Conservation (phyloP, 1,140 invertebrate species). For the Drosophila sp. region DNA sequence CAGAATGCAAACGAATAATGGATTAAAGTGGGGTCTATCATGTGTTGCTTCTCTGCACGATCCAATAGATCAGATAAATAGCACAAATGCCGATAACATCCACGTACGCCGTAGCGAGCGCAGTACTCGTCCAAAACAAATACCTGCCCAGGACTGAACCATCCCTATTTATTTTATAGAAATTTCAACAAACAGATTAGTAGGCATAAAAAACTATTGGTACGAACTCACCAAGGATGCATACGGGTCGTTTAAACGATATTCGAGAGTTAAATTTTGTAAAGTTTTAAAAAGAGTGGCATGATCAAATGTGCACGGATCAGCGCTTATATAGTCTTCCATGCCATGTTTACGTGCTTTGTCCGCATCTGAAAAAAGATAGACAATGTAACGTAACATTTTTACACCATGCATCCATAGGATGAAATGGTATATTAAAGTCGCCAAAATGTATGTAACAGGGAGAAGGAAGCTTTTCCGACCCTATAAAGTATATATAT, state of each 20-base stretch:
- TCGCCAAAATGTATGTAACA: too few species aligned
- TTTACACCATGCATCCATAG: too few species aligned
- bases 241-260: conserved; percentile 97
- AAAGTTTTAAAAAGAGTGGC: conserved; percentile 95
- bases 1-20: conserved; percentile 99
- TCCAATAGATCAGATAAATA: conserved; percentile 98
- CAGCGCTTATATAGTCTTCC: conserved; percentile 99
- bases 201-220: not conserved
- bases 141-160: conserved; percentile 99
- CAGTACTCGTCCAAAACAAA: conserved; percentile 99
- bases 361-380: conserved; percentile 89
- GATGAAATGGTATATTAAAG: too few species aligned
- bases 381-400: too few species aligned
- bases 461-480: too few species aligned
- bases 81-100: conserved; percentile 97
- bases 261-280: conserved; percentile 96
- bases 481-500: too few species aligned
- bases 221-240: conserved; percentile 92
- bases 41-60: conserved; percentile 94
- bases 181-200: not conserved
- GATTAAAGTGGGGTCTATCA: conserved; percentile 99
- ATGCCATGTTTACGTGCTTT: conserved; percentile 98
- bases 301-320: conserved; percentile 98
- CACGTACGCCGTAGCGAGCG: conserved; percentile 97
- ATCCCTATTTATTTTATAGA: conserved; percentile 87